These are phyloP conservation scores for Leptinotarsa tumamoca DNA, from an alignment of 2,888 invertebrate genomes.

Conservation along the genomic window DNA sequence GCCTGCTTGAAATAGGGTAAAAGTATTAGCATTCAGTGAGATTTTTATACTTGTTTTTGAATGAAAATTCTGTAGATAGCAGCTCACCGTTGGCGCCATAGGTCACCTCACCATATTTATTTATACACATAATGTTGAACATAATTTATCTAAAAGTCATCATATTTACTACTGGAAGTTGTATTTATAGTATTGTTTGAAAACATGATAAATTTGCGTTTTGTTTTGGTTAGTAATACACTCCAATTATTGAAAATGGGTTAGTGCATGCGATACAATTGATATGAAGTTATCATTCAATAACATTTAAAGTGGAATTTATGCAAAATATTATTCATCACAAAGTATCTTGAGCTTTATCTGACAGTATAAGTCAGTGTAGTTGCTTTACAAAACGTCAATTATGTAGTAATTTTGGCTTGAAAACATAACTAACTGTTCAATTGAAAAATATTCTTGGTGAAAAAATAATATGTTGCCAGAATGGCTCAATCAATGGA, in stretches of 20 bases:
- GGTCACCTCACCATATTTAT: background rate
- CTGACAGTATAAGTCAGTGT: background rate
- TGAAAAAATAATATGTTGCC: background rate
- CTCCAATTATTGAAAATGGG: too few species aligned
- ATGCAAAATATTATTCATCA: too few species aligned
- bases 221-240: too few species aligned
- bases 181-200: too few species aligned
- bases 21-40: constrained; percentile 10
- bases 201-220: too few species aligned
- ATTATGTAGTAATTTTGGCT: background rate
- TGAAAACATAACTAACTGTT: background rate
- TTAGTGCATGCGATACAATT: too few species aligned
- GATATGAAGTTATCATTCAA: too few species aligned
- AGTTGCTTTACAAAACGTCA: background rate
- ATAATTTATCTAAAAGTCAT: too few species aligned
- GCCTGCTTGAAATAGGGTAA: constrained; percentile 44
- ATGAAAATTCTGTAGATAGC: too few species aligned
- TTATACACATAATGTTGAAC: background rate
- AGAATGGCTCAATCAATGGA: background rate
- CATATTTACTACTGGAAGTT: too few species aligned
- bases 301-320: too few species aligned
- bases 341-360: background rate
- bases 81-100: background rate
- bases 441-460: background rate
- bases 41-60: background rate